Evolutionary conservation across 2,113 vertebrate genomes (phyloP), one percentile per base, ranked within the genome.

Genomic region (Xyliphius kryptos): DNA sequence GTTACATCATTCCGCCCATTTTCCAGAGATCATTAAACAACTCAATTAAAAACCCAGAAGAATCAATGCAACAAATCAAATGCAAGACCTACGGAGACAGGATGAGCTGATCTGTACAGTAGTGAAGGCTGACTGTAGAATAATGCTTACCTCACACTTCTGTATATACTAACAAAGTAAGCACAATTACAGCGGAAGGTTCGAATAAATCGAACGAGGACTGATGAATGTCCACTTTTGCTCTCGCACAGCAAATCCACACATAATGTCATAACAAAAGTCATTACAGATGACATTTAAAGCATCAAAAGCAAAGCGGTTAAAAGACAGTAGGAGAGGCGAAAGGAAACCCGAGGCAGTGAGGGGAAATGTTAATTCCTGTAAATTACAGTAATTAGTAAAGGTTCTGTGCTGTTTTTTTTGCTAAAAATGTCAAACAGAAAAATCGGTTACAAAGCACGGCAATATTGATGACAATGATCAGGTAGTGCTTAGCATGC

Each of bases 311-410:
- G 9, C 13, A 2, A 21, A 26, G 21, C n/a, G 8, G 15, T 3
- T 14, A 37, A 20, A 14, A 41, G 11, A 14, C 6, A 76, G 54
- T 59, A 37, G 61, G 73, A 77, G 14, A 73, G 16, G 75, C 74
- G 72, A 77, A 74, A 80, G 16, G 2, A 8, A 11, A 16, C 20
- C n/a, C 17, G 1, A 60, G 16, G 50, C 20, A 53, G 46, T 9
- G 58, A 73, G 67, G 69, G 72, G 69, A 72, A 74, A 77, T 74
- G 63, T 72, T 76, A 83, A 82, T 79, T 80, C 77, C 76, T 81
- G 55, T 43, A 70, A 82, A 85, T 81, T 85, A 75, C 70, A 37
- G 71, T 77, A 76, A 82, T 86, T 82, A 79, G 54, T 78, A 69
- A 76, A 73, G 68, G 73, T 80, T 78, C 65, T 10, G 3, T 5